Conservation (phyloP, 2,113 vertebrate genomes). For the Trogon surrucura region DNA sequence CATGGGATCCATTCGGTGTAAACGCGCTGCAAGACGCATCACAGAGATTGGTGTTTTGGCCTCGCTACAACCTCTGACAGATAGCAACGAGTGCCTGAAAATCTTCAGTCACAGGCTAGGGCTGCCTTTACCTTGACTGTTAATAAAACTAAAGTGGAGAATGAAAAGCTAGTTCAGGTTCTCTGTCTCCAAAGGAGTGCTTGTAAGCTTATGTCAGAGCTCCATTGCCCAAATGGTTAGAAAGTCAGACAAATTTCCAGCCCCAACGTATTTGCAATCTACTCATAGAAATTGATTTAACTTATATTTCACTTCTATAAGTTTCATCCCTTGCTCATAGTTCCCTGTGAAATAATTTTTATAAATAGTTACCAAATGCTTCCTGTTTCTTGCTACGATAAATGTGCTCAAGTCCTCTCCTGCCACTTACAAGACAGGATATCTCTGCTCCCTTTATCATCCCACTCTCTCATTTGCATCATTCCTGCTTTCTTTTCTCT, state of each 20-base stretch:
- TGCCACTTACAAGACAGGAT: background rate
- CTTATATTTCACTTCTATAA: background rate
- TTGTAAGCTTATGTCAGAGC: background rate
- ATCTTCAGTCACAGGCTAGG: background rate
- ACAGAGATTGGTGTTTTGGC: background rate
- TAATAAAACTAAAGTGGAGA: background rate
- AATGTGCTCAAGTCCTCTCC: background rate
- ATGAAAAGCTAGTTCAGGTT: background rate
- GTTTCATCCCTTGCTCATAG: background rate
- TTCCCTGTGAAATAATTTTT: background rate
- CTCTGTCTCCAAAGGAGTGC: background rate
- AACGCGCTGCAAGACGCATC: accelerated
- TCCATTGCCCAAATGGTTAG: background rate
- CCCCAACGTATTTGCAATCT: background rate
- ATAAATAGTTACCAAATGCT: background rate
- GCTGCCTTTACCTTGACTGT: background rate
- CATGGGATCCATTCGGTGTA: background rate
- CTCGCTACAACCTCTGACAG: background rate
- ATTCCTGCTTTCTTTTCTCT: background rate
- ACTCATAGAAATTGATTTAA: background rate
- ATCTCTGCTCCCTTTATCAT: background rate
- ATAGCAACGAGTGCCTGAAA: background rate
- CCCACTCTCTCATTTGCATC: background rate
- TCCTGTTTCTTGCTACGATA: background rate
- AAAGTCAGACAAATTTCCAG: background rate